Percentiles rank a stretch among this genome's conserved stretches.
Evolutionary conservation across 2,113 vertebrate species (phyloP).

Genomic region (Corydoras sp.): DNA sequence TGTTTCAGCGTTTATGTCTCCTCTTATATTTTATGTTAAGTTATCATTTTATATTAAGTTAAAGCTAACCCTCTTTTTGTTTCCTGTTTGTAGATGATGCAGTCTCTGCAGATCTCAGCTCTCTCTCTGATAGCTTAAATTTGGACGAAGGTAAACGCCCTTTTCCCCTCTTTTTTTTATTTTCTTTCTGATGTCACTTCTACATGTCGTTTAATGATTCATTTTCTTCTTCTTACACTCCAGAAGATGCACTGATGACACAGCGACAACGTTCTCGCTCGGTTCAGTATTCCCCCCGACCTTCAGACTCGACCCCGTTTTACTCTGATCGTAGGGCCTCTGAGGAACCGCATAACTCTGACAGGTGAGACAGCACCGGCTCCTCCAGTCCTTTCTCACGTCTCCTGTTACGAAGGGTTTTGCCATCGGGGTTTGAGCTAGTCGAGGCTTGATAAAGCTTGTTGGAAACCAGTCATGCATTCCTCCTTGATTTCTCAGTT

Average conservation of each 20-base stretch:
- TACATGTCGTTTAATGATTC: background rate
- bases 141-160: constrained; percentile 79
- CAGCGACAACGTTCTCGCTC: constrained; percentile 76
- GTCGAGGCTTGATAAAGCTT: constrained; percentile 57
- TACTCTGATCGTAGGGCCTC: constrained; percentile 53
- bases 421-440: constrained; percentile 26
- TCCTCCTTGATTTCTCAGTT: constrained; percentile 54
- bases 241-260: constrained; percentile 65
- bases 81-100: constrained; percentile 76
- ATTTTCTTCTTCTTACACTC: constrained; percentile 23
- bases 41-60: too few species aligned
- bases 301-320: constrained; percentile 65
- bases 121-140: constrained; percentile 83
- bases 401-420: background rate
- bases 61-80: background rate
- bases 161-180: constrained; percentile 6
- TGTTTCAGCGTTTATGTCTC: background rate
- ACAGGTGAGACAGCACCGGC: constrained; percentile 6
- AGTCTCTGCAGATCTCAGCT: constrained; percentile 84
- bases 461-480: constrained; percentile 53
- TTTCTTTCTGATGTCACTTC: background rate
- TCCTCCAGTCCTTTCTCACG: background rate
- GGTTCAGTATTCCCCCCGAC: constrained; percentile 80
- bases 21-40: background rate
- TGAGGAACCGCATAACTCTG: constrained; percentile 52